phyloP scores from a whole-genome alignment of 2,113 vertebrate genomes.

The Brachypteracias leptosomus region DNA sequence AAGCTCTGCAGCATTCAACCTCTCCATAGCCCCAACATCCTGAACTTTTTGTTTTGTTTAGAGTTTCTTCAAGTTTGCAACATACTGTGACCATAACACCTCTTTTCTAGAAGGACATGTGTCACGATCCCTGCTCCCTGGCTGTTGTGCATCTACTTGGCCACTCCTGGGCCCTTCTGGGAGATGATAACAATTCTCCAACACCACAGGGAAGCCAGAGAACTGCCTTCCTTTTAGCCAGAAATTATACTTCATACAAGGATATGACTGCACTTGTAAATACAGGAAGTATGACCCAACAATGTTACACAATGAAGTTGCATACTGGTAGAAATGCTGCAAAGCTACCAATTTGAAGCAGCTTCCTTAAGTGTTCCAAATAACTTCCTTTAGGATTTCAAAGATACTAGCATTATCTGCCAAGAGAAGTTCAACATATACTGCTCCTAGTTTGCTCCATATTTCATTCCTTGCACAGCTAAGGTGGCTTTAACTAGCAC shows the following conservation, averaged over 20 bases:
- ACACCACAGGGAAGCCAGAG: not conserved
- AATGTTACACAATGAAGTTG: not conserved
- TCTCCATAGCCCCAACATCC: not conserved
- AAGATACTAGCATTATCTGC: not conserved
- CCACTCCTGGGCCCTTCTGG: not conserved
- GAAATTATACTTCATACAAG: accelerated
- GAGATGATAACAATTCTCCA: not conserved
- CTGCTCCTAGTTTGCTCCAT: not conserved
- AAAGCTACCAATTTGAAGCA: not conserved
- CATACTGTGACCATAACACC: not conserved
- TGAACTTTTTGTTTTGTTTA: not conserved
- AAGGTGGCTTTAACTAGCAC: not conserved
- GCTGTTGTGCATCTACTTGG: accelerated
- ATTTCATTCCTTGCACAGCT: not conserved
- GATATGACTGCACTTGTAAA: not conserved
- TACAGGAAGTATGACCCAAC: not conserved
- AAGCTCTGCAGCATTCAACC: not conserved
- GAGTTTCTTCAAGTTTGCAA: not conserved
- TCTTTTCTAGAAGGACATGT: not conserved
- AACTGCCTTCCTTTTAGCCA: not conserved
- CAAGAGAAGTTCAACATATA: accelerated
- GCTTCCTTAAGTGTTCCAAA: not conserved
- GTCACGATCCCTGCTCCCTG: not conserved
- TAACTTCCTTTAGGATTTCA: not conserved
- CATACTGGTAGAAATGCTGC: not conserved